phyloP scores from a whole-genome alignment of 2,797 vertebrate species.

The Cossypha dichroa region DNA sequence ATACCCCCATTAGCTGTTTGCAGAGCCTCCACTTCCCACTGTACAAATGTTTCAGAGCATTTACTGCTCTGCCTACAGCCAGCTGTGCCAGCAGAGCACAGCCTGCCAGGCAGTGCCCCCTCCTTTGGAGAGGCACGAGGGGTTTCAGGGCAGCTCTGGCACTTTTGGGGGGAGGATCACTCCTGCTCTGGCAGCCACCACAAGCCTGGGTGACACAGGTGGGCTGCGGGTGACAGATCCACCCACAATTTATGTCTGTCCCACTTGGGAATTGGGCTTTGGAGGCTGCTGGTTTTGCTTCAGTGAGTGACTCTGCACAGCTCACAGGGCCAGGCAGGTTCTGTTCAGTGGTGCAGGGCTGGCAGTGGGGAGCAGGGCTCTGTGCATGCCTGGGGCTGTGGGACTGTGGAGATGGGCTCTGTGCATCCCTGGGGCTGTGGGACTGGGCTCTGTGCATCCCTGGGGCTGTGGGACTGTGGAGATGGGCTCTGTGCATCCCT shows the following conservation, averaged over 20 bases:
- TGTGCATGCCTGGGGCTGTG: fast-evolving
- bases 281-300: slow-evolving; percentile 7
- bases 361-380: not conserved
- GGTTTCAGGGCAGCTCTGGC: not conserved
- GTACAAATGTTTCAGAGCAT: slow-evolving; percentile 23
- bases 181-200: fast-evolving
- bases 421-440: fast-evolving
- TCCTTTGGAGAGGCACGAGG: not conserved
- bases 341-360: fast-evolving
- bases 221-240: fast-evolving
- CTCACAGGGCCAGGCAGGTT: not conserved
- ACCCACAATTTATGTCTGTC: not conserved
- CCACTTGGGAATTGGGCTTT: not conserved
- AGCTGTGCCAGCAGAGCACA: not conserved
- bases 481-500: not conserved
- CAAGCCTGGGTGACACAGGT: fast-evolving
- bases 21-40: slow-evolving; percentile 27
- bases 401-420: not conserved
- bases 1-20: slow-evolving; percentile 70
- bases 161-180: not conserved
- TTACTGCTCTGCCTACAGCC: slow-evolving; percentile 19
- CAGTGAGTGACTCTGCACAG: not conserved
- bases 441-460: fast-evolving
- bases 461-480: not conserved
- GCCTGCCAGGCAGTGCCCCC: not conserved